These are phyloP conservation scores for Spatulosminthurus flaviceps DNA, from an alignment of 2,888 invertebrate species.

Conservation along the genomic window DNA sequence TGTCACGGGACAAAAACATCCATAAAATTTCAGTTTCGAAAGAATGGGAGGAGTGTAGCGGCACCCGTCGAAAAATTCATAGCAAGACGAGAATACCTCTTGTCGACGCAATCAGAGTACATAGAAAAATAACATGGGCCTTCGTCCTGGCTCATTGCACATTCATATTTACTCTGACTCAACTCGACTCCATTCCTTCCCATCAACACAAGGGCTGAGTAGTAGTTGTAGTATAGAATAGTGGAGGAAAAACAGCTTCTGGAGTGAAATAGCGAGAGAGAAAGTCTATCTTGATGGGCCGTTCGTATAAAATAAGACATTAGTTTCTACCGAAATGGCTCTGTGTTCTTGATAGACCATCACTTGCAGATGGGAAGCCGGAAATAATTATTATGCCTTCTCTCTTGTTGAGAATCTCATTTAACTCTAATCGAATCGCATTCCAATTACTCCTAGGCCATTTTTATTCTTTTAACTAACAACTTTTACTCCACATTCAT, in stretches of 20 bases:
- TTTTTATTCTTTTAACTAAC: constrained; percentile 18
- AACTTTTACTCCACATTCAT: background rate
- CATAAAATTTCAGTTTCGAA: constrained; percentile 19
- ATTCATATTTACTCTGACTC: constrained; percentile 47
- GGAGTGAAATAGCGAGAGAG: background rate
- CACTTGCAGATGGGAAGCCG: constrained; percentile 53
- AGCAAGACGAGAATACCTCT: constrained; percentile 42
- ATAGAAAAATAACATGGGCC: constrained; percentile 26
- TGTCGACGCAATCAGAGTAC: constrained; percentile 42
- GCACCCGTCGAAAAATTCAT: constrained; percentile 33
- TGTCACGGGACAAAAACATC: constrained; percentile 27
- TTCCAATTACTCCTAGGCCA: constrained; percentile 29
- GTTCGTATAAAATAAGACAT: constrained; percentile 26
- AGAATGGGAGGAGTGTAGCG: constrained; percentile 28
- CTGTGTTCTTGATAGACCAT: constrained; percentile 54
- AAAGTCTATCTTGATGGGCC: constrained; percentile 27
- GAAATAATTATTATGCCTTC: constrained; percentile 48
- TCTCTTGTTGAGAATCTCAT: constrained; percentile 16
- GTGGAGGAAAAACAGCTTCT: background rate
- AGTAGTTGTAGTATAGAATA: no score
- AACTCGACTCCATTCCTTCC: background rate
- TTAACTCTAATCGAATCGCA: constrained; percentile 38
- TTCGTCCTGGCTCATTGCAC: constrained; percentile 53
- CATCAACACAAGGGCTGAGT: background rate
- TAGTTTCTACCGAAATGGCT: constrained; percentile 41